These are phyloP conservation scores for Porites lobata DNA, from an alignment of 92 coral and sea anemone genomes.

Conservation along the genomic window DNA sequence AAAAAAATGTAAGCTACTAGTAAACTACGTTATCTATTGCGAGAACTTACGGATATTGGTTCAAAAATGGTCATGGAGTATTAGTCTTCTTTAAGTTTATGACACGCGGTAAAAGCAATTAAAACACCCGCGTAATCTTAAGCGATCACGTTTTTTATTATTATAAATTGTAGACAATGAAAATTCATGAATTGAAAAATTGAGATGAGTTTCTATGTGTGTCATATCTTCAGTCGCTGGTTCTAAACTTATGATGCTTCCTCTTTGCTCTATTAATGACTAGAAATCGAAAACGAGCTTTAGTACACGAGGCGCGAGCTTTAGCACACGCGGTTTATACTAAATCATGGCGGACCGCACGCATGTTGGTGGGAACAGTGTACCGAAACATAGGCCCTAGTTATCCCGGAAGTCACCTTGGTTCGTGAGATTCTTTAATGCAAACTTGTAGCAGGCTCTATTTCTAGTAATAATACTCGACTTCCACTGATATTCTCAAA, in stretches of 20 bases:
- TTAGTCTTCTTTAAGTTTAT: too few relatives aligned
- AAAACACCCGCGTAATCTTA: too few relatives aligned
- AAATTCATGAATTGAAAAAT: not conserved
- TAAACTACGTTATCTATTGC: too few relatives aligned
- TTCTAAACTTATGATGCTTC: not conserved
- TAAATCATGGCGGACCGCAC: not conserved
- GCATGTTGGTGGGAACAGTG: too few relatives aligned
- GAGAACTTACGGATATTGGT: too few relatives aligned
- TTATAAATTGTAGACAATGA: not conserved
- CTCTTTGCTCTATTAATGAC: not conserved
- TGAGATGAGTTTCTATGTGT: too few relatives aligned
- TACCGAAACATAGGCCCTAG: not conserved
- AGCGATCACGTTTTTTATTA: not conserved
- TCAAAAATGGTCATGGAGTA: too few relatives aligned
- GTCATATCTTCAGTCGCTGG: not conserved
- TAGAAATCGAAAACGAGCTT: constrained; percentile 3
- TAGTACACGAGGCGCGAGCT: too few relatives aligned
- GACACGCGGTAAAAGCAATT: too few relatives aligned
- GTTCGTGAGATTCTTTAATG: not conserved
- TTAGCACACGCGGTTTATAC: not conserved
- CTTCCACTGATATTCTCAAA: not conserved
- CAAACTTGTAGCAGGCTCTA: not conserved
- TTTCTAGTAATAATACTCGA: not conserved
- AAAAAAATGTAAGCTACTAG: too few relatives aligned
- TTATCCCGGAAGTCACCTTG: not conserved